phyloP scores from a whole-genome alignment of 2,888 invertebrate genomes.

The Ctenicera cuprea region DNA sequence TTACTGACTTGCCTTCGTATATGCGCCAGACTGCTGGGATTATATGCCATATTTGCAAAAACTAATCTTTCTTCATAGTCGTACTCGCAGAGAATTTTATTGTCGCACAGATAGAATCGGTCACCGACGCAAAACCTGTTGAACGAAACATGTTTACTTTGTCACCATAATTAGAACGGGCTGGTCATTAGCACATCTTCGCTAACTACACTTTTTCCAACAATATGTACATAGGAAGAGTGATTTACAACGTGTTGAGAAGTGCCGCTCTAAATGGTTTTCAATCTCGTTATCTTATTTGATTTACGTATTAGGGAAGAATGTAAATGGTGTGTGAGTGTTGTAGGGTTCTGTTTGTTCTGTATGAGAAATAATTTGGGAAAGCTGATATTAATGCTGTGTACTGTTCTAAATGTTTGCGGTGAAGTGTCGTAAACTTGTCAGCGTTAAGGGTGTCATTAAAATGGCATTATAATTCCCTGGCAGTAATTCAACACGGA shows the following conservation, averaged over 20 bases:
- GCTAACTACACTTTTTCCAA: constrained; percentile 40
- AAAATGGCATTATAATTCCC: constrained; percentile 60
- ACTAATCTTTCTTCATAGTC: constrained; percentile 95
- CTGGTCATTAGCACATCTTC: constrained; percentile 47
- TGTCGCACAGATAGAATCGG: constrained; percentile 93
- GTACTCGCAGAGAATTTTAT: constrained; percentile 95
- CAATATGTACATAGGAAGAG: constrained; percentile 19
- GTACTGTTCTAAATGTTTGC: constrained; percentile 41
- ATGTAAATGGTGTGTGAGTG: background rate
- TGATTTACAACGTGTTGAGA: constrained; percentile 37
- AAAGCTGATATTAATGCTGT: constrained; percentile 20
- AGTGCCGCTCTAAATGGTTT: constrained; percentile 35
- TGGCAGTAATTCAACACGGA: constrained; percentile 56
- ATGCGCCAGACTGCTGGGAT: constrained; percentile 90
- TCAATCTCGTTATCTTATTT: constrained; percentile 42
- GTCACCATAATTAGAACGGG: constrained; percentile 51
- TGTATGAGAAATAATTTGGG: constrained; percentile 10
- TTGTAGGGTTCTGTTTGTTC: background rate
- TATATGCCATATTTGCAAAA: constrained; percentile 91
- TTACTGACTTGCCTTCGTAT: constrained; percentile 89
- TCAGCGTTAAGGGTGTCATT: constrained; percentile 54
- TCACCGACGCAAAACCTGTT: constrained; percentile 95
- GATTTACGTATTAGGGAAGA: constrained; percentile 10
- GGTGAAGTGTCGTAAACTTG: constrained; percentile 46
- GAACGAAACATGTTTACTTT: constrained; percentile 44